These are phyloP conservation scores for Mesorhabditis spiculigera DNA, from an alignment of 2,888 invertebrate genomes.

Conservation along the genomic window DNA sequence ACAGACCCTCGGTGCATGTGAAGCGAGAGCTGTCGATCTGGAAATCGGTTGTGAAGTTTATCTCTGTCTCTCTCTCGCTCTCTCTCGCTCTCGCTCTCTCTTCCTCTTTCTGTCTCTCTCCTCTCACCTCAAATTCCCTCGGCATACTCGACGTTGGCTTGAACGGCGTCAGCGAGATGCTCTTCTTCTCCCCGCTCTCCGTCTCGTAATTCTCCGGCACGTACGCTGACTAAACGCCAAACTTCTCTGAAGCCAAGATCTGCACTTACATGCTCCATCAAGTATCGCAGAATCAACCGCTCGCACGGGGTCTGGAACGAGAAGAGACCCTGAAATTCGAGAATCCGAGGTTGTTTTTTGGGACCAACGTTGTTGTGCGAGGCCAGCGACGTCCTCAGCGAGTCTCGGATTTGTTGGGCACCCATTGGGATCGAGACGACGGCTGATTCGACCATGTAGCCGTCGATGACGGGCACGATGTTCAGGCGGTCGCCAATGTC, in stretches of 20 bases:
- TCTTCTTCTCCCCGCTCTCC: slow-evolving; percentile 19
- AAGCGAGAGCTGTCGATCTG: slow-evolving; percentile 62
- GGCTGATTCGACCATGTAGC: slow-evolving; percentile 64
- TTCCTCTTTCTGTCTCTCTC: too few relatives aligned
- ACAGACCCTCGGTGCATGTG: slow-evolving; percentile 64
- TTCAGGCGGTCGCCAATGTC: slow-evolving; percentile 67
- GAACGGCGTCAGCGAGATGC: slow-evolving; percentile 28
- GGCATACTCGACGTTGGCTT: slow-evolving; percentile 24
- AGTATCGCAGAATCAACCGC: slow-evolving; percentile 62
- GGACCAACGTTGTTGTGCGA: slow-evolving; percentile 46
- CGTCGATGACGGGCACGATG: slow-evolving; percentile 66
- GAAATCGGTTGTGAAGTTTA: slow-evolving; percentile 17
- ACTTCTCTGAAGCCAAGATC: neutral
- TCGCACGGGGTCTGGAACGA: slow-evolving; percentile 62
- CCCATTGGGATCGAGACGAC: slow-evolving; percentile 65
- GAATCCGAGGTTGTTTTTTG: too few relatives aligned
- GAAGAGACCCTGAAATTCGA: slow-evolving; percentile 26
- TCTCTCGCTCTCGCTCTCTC: too few relatives aligned
- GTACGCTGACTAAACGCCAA: slow-evolving; percentile 58
- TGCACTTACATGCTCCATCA: slow-evolving; percentile 61
- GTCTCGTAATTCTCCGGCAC: too few relatives aligned
- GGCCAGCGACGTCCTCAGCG: slow-evolving; percentile 36
- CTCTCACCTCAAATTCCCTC: slow-evolving; percentile 25
- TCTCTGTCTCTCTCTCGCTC: neutral
- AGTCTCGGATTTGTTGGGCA: slow-evolving; percentile 61